Conservation (phyloP, 2,888 invertebrate species). For the Watsonalla binaria region DNA sequence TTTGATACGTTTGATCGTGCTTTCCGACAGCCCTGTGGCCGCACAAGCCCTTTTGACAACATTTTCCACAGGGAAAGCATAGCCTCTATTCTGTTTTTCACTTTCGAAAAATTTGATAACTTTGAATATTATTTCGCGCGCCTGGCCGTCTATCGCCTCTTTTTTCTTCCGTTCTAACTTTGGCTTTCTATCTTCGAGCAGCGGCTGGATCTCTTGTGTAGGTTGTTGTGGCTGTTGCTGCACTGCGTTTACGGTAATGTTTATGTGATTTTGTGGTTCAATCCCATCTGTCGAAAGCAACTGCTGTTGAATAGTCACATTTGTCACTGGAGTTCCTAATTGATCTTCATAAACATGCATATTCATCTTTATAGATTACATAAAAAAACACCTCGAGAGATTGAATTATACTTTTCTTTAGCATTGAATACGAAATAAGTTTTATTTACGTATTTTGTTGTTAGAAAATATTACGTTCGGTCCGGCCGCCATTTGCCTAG, state of each 20-base stretch:
- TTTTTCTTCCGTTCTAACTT: conserved; percentile 63
- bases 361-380: conserved; percentile 27
- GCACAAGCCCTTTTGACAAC: conserved; percentile 69
- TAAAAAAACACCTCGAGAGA: background rate
- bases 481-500: background rate
- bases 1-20: conserved; percentile 68
- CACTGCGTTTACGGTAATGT: conserved; percentile 10
- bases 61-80: conserved; percentile 68
- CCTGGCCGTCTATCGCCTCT: conserved; percentile 69
- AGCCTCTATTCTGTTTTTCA: conserved; percentile 70
- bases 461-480: background rate
- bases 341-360: conserved; percentile 40
- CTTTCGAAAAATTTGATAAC: conserved; percentile 72
- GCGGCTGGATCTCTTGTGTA: conserved; percentile 23
- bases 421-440: background rate
- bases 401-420: background rate
- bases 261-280: conserved; percentile 25
- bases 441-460: background rate
- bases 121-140: conserved; percentile 66
- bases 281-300: conserved; percentile 1
- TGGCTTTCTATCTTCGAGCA: conserved; percentile 37
- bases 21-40: conserved; percentile 66
- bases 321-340: conserved; percentile 15
- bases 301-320: conserved; percentile 20
- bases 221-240: conserved; percentile 7